Conservation (phyloP, 2,113 vertebrate genomes). For the Lophius piscatorius region DNA sequence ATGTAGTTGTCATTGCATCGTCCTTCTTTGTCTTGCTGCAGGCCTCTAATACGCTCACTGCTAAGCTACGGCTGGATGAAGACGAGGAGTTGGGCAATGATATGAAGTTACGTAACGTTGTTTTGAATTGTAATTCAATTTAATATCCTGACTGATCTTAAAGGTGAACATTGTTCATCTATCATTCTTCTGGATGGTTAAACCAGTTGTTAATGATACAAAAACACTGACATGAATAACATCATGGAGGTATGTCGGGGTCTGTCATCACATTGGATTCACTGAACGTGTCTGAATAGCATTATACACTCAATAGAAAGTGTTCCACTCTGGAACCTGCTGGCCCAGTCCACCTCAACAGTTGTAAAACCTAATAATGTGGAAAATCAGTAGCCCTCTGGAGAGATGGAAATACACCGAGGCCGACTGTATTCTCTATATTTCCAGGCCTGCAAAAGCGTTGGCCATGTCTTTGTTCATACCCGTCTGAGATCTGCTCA, state of each 20-base stretch:
- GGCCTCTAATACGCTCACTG: no score
- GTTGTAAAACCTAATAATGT: conserved; percentile 53
- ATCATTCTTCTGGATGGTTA: no score
- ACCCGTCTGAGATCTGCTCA: conserved; percentile 9
- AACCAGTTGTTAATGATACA: no score
- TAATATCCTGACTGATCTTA: no score
- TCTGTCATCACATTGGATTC: conserved; percentile 1
- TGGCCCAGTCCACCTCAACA: conserved; percentile 26
- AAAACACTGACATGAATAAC: no score
- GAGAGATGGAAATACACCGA: conserved; percentile 19
- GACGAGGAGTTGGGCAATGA: no score
- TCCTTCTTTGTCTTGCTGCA: no score
- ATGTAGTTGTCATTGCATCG: no score
- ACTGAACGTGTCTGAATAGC: conserved; percentile 20
- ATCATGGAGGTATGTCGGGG: background rate
- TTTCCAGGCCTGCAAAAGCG: conserved; percentile 36
- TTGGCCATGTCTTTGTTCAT: conserved; percentile 42
- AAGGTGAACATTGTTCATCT: no score
- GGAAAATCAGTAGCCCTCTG: conserved; percentile 49
- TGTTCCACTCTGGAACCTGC: conserved; percentile 20
- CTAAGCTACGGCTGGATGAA: no score
- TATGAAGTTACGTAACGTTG: no score
- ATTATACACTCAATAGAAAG: conserved; percentile 11
- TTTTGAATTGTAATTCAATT: no score
- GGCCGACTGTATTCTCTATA: conserved; percentile 19